phyloP scores from a whole-genome alignment of 2,888 invertebrate species.

The Ochropleura leucogaster region DNA sequence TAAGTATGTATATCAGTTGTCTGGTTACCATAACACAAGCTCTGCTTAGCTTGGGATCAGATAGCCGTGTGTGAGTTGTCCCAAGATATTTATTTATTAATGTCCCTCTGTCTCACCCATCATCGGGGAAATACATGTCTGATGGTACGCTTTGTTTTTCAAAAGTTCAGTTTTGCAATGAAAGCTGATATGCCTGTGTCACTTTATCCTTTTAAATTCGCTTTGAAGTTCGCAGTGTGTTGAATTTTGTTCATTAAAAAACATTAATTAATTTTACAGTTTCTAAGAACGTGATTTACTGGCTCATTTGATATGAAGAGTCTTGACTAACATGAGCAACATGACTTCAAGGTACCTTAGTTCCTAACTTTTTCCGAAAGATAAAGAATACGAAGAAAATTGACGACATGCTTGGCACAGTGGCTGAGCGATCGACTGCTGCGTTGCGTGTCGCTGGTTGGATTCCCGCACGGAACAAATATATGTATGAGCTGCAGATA shows the following conservation, averaged over 20 bases:
- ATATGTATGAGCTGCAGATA: too few species aligned
- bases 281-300: constrained; percentile 43
- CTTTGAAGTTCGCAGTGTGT: constrained; percentile 63
- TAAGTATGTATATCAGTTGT: too few species aligned
- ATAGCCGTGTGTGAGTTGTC: too few species aligned
- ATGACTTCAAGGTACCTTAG: not conserved
- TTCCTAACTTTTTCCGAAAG: not conserved
- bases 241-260: constrained; percentile 39
- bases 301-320: constrained; percentile 27
- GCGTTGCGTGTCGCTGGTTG: too few species aligned
- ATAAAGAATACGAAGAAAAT: not conserved
- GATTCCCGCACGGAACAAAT: too few species aligned
- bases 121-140: not conserved
- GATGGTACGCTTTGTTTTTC: not conserved
- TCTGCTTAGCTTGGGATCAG: too few species aligned
- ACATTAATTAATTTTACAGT: constrained; percentile 47
- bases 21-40: too few species aligned
- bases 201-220: constrained; percentile 44
- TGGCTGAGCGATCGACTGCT: too few species aligned
- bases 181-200: constrained; percentile 54
- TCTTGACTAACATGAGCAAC: constrained; percentile 17
- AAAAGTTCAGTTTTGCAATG: constrained; percentile 23
- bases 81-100: too few species aligned
- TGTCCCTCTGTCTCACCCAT: too few species aligned
- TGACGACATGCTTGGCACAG: too few species aligned